Percentiles rank a stretch among this genome's conserved stretches.
Evolutionary conservation across 1,140 invertebrate species (phyloP).

Genomic region (Zaprionus camerounensis): DNA sequence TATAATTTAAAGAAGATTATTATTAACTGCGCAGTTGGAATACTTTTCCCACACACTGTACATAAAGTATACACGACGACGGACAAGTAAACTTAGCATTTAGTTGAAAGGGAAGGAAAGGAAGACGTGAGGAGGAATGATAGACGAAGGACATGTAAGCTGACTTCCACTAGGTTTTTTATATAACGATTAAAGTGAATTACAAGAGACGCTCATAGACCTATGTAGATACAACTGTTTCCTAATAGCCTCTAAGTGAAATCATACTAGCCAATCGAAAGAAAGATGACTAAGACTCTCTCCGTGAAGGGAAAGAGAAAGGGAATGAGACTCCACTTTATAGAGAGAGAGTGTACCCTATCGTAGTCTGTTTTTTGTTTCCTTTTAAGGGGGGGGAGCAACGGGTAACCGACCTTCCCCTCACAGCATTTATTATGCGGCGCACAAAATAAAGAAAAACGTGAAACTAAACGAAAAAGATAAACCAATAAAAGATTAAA

Average conservation of each 20-base stretch:
- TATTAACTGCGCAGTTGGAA: slow-evolving; percentile 33
- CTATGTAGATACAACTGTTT: slow-evolving; percentile 83
- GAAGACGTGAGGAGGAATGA: slow-evolving; percentile 6
- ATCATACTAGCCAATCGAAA: slow-evolving; percentile 60
- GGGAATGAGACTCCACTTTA: not conserved
- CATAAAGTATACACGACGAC: slow-evolving; percentile 44
- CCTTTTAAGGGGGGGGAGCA: not conserved
- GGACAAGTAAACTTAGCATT: slow-evolving; percentile 24
- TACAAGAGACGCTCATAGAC: slow-evolving; percentile 68
- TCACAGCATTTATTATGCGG: slow-evolving; percentile 83
- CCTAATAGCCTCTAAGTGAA: slow-evolving; percentile 75
- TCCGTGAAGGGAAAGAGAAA: not conserved
- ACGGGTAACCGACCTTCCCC: not conserved
- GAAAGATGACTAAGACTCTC: slow-evolving; percentile 53
- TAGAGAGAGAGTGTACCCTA: not conserved
- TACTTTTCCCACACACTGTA: slow-evolving; percentile 61
- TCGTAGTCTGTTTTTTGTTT: slow-evolving; percentile 38
- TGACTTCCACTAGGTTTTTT: slow-evolving; percentile 51
- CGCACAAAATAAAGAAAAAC: slow-evolving; percentile 66
- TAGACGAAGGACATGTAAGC: not conserved
- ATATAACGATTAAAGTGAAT: slow-evolving; percentile 16
- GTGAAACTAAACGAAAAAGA: slow-evolving; percentile 32
- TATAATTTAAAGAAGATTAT: slow-evolving; percentile 46
- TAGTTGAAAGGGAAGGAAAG: slow-evolving; percentile 28
- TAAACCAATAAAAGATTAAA: slow-evolving; percentile 7